Conservation (phyloP, 1,140 invertebrate species). For the Brachionus koreanus region DNA sequence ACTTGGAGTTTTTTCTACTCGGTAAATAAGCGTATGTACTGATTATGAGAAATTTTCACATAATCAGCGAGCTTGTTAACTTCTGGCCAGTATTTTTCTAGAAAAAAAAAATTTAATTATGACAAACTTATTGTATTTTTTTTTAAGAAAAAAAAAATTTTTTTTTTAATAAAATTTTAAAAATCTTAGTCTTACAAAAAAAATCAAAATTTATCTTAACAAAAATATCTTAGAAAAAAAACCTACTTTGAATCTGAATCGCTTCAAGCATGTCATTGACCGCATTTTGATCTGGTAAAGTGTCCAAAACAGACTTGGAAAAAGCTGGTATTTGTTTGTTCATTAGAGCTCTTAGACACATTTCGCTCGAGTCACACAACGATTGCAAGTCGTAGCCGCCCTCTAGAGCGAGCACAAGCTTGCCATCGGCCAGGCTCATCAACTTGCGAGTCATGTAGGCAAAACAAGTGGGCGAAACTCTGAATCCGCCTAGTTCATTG, state of each 20-base stretch:
- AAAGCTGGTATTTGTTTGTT: constrained; percentile 50
- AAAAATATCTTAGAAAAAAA: not conserved
- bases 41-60: constrained; percentile 13
- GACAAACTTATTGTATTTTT: no score
- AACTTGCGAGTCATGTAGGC: constrained; percentile 91
- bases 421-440: constrained; percentile 80
- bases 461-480: constrained; percentile 82
- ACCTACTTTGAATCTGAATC: constrained; percentile 4
- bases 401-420: constrained; percentile 64
- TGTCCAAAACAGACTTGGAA: not conserved
- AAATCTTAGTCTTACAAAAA: no score
- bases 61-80: not conserved
- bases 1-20: not conserved
- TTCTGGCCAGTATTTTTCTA: constrained; percentile 19
- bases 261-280: not conserved
- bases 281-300: not conserved
- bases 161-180: no score
- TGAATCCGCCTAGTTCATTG: constrained; percentile 87
- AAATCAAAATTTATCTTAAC: not conserved
- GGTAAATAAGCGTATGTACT: not conserved
- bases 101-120: not conserved
- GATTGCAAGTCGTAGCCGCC: constrained; percentile 91
- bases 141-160: no score
- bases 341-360: constrained; percentile 83
- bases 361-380: constrained; percentile 94